Evolutionary conservation across 2,888 invertebrate species (phyloP).

Genomic region (Encarsia formosa): DNA sequence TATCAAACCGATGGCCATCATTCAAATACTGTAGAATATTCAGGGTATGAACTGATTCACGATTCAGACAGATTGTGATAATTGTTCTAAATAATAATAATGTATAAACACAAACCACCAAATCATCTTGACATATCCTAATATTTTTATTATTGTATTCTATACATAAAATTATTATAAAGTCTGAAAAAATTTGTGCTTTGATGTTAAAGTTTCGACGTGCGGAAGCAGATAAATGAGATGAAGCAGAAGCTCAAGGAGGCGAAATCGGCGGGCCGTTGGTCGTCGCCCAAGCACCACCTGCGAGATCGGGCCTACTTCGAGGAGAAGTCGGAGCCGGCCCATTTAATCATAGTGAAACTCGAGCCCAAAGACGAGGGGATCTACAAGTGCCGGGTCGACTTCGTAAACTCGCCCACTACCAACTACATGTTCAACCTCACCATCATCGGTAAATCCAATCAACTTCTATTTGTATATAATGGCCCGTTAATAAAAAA

Average conservation of each 20-base stretch:
- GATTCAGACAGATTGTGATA: too few relatives aligned
- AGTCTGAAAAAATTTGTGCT: conserved; percentile 9
- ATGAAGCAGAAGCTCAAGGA: too few relatives aligned
- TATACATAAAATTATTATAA: too few relatives aligned
- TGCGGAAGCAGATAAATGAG: conserved; percentile 56
- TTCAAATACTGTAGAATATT: too few relatives aligned
- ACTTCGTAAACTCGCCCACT: conserved; percentile 56
- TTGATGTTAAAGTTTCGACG: conserved; percentile 55
- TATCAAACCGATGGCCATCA: too few relatives aligned
- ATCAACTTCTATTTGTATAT: too few relatives aligned
- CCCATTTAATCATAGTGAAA: conserved; percentile 55
- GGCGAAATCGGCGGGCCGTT: conserved; percentile 58
- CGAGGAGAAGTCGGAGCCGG: conserved; percentile 55
- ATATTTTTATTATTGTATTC: too few relatives aligned
- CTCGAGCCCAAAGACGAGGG: conserved; percentile 53
- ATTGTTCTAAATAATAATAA: too few relatives aligned
- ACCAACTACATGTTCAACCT: conserved; percentile 55
- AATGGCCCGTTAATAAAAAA: too few relatives aligned
- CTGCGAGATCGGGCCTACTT: conserved; percentile 60
- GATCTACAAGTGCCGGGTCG: conserved; percentile 55
- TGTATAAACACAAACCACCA: too few relatives aligned
- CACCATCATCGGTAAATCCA: conserved; percentile 55
- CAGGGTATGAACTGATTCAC: too few relatives aligned
- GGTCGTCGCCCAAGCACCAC: conserved; percentile 59
- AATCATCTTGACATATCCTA: too few relatives aligned